Base-by-base conservation (phyloP, 2,888 invertebrate genomes). In the Idaea aversata region DNA sequence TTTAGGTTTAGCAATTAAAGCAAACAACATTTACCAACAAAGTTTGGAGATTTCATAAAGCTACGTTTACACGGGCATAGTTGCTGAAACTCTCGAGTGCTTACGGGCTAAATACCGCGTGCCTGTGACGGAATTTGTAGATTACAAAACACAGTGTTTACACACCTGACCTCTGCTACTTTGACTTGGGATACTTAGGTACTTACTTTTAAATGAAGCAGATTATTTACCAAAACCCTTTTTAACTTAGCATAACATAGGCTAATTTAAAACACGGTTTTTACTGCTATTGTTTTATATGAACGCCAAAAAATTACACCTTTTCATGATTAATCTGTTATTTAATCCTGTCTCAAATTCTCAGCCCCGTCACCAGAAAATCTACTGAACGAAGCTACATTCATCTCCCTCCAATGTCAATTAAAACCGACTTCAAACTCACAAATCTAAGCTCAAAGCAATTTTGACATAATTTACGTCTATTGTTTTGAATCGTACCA, bases 401-500 rank as follows among this genome's bases (percentile, higher is more conserved):
- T 15, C 13, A 66, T 66, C 47, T 47, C 47, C 13, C 47, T 47
- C 13, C 47, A 47, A 38, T 63, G 3, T 47, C 70, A 73, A 71
- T 70, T 72, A 67, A 69, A 72, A 59, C 66, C 65, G 64, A 67
- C 63, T 64, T 60, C 64, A 58, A 62, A 38, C n/a, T 64, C 72
- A 70, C 72, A 73, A 73, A 73, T 73, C 71, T 64, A 70, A 69
- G 63, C 70, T 66, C 64, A 57, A 65, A 71, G 70, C 71, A 71
- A 72, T 74, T 72, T 72, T 72, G 68, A 71, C 66, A 69, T 74
- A 70, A 74, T 74, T 74, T 74, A 74, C 66, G 68, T 67, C 65
- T 68, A 74, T 74, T 73, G 70, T 73, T 70, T 70, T 68, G 68
- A 73, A 72, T 75, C 73, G 68, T 64, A 70, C 69, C 75, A 78